Conservation (phyloP, 1,140 invertebrate genomes). For the Danaus melanippus region DNA sequence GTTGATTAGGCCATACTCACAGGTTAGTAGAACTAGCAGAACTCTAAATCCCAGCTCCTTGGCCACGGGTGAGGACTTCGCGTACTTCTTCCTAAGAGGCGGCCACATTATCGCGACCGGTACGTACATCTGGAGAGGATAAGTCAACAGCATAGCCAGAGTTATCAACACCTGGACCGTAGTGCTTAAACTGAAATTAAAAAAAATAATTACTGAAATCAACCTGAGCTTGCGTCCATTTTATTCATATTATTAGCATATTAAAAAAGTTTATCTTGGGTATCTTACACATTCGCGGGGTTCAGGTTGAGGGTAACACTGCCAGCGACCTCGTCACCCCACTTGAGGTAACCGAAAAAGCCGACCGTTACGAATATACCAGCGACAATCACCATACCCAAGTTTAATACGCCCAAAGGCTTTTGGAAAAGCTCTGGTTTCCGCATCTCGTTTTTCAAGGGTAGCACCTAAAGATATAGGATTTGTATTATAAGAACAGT, state of each 20-base stretch:
- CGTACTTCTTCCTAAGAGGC: slow-evolving; percentile 70
- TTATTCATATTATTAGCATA: not conserved
- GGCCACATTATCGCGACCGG: slow-evolving; percentile 83
- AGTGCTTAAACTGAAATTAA: slow-evolving; percentile 40
- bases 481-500: not conserved
- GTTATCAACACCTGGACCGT: slow-evolving; percentile 78
- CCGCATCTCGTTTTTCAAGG: slow-evolving; percentile 92
- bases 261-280: slow-evolving; percentile 1
- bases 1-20: slow-evolving; percentile 38
- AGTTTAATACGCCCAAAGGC: slow-evolving; percentile 85
- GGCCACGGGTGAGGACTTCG: slow-evolving; percentile 21
- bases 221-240: no score
- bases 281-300: slow-evolving; percentile 73
- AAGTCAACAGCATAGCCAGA: slow-evolving; percentile 89
- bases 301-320: slow-evolving; percentile 83
- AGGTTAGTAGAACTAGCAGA: slow-evolving; percentile 45
- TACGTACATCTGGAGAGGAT: slow-evolving; percentile 93
- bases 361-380: slow-evolving; percentile 84
- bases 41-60: slow-evolving; percentile 46
- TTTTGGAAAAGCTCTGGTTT: slow-evolving; percentile 83
- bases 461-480: slow-evolving; percentile 78
- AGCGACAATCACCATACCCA: slow-evolving; percentile 86
- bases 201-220: no score
- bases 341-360: slow-evolving; percentile 88
- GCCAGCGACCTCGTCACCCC: slow-evolving; percentile 79